Conservation (phyloP, 2,113 vertebrate species). For the Seriola aureovittata region DNA sequence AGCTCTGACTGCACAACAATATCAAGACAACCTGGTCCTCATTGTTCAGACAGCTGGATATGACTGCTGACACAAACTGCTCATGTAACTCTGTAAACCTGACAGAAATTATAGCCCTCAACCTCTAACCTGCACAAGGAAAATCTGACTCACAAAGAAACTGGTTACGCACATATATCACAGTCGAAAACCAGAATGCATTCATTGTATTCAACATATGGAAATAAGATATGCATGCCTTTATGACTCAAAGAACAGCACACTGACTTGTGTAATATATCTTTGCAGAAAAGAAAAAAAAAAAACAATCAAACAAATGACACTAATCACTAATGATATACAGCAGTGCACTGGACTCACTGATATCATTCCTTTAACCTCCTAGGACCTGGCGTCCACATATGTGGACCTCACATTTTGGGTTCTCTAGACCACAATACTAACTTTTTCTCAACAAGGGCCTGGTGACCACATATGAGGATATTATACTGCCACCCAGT, state of each 20-base stretch:
- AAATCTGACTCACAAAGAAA: neutral
- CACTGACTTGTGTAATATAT: neutral
- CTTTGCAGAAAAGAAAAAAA: neutral
- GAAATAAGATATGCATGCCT: too few species aligned
- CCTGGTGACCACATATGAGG: too few species aligned
- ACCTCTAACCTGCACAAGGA: neutral
- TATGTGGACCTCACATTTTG: too few species aligned
- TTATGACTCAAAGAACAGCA: too few species aligned
- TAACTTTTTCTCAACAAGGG: too few species aligned
- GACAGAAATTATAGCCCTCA: neutral
- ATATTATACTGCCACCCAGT: too few species aligned
- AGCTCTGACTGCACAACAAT: neutral
- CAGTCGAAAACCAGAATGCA: neutral
- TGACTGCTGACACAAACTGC: neutral
- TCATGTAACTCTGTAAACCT: neutral
- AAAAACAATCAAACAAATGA: too few species aligned
- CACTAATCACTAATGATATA: too few species aligned
- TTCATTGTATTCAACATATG: neutral
- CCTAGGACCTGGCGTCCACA: too few species aligned
- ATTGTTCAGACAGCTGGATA: slow-evolving; percentile 29
- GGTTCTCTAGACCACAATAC: too few species aligned
- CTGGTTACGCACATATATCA: neutral
- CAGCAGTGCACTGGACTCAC: neutral
- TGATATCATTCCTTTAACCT: neutral
- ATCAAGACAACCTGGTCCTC: slow-evolving; percentile 34